Conservation (phyloP, 2,888 invertebrate species). For the Idaea dimidiata region DNA sequence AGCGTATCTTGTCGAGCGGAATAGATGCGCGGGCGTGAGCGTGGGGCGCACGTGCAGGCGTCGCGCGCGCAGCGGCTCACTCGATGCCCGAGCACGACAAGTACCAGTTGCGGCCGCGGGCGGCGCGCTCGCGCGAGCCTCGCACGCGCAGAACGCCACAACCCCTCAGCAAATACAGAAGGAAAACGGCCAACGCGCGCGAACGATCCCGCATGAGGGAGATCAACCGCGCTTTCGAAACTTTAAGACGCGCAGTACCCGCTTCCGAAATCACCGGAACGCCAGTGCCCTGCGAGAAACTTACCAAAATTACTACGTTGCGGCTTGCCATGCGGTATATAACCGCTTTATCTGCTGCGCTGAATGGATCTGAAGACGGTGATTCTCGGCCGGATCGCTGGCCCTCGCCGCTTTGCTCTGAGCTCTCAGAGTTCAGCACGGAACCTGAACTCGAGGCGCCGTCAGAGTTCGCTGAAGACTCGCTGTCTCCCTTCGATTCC, state of each 20-base stretch:
- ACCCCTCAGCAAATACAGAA: slow-evolving; percentile 92
- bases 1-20: slow-evolving; percentile 70
- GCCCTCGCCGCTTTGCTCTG: slow-evolving; percentile 75
- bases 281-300: slow-evolving; percentile 85
- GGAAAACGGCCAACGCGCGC: slow-evolving; percentile 94
- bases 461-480: slow-evolving; percentile 75
- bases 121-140: slow-evolving; percentile 72
- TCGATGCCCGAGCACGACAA: slow-evolving; percentile 79
- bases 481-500: slow-evolving; percentile 81
- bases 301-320: slow-evolving; percentile 94
- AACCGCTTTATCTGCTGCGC: slow-evolving; percentile 84
- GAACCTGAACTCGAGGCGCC: slow-evolving; percentile 70
- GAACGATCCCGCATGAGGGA: slow-evolving; percentile 94
- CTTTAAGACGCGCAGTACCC: slow-evolving; percentile 89
- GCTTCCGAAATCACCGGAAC: slow-evolving; percentile 75
- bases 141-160: slow-evolving; percentile 84
- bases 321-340: slow-evolving; percentile 94
- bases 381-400: slow-evolving; percentile 57
- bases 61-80: slow-evolving; percentile 40
- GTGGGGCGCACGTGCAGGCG: slow-evolving; percentile 44
- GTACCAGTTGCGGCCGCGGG: slow-evolving; percentile 78
- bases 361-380: slow-evolving; percentile 61
- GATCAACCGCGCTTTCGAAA: slow-evolving; percentile 94
- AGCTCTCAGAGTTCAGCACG: slow-evolving; percentile 76
- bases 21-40: slow-evolving; percentile 54